Conservation (phyloP, 2,113 vertebrate species). For the Sisor rabdophorus region DNA sequence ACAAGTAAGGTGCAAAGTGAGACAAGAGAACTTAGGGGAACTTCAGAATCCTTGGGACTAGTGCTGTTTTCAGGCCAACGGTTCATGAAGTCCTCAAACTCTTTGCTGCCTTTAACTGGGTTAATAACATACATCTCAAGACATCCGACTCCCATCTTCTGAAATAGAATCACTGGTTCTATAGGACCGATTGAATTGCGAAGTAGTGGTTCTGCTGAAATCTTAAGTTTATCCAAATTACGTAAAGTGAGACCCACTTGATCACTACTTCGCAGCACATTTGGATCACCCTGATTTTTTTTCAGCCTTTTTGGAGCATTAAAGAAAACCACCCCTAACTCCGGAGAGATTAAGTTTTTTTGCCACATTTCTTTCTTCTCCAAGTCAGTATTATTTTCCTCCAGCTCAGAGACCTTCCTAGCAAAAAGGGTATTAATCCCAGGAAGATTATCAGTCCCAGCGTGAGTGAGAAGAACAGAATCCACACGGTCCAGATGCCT, state of each 20-base stretch:
- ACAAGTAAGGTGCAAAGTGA: slow-evolving; percentile 76
- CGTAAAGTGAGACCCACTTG: slow-evolving; percentile 67
- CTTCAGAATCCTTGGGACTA: slow-evolving; percentile 52
- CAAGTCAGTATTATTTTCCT: slow-evolving; percentile 59
- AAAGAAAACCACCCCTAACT: slow-evolving; percentile 77
- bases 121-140: slow-evolving; percentile 80
- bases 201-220: slow-evolving; percentile 65
- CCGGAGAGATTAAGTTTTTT: slow-evolving; percentile 76
- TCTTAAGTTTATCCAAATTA: slow-evolving; percentile 70
- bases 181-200: slow-evolving; percentile 53
- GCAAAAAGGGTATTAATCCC: slow-evolving; percentile 80
- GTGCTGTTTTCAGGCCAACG: slow-evolving; percentile 62
- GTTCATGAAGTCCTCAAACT: slow-evolving; percentile 68
- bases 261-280: slow-evolving; percentile 66
- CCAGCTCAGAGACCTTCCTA: slow-evolving; percentile 75
- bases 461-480: slow-evolving; percentile 77
- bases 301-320: slow-evolving; percentile 68
- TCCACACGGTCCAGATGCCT: slow-evolving; percentile 82
- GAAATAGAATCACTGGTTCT: slow-evolving; percentile 75
- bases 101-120: slow-evolving; percentile 64
- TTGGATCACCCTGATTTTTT: slow-evolving; percentile 48
- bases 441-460: slow-evolving; percentile 76
- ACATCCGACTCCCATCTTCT: slow-evolving; percentile 82
- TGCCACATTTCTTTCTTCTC: slow-evolving; percentile 65
- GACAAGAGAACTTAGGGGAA: slow-evolving; percentile 65